phyloP scores from a whole-genome alignment of 1,140 invertebrate species.

The Trialeurodes vaporariorum region DNA sequence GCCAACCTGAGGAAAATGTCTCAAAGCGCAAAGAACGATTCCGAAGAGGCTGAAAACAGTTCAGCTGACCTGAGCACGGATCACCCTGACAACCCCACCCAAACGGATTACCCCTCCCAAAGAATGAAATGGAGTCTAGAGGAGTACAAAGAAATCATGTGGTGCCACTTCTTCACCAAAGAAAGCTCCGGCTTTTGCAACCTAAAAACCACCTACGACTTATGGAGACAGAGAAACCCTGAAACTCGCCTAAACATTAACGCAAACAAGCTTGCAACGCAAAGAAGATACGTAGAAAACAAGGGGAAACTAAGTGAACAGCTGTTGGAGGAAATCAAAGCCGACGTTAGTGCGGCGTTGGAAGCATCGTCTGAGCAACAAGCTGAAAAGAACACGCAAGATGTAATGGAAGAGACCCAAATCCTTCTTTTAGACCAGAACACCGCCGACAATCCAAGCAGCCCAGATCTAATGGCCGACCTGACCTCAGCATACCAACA shows the following conservation, averaged over 20 bases:
- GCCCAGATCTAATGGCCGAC: background rate
- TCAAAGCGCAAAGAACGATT: too few species aligned
- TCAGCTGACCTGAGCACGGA: too few species aligned
- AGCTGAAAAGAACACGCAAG: background rate
- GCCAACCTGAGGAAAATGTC: too few species aligned
- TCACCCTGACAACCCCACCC: too few species aligned
- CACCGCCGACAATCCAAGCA: background rate
- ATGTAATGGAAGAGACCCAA: too few species aligned
- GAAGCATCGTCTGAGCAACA: background rate
- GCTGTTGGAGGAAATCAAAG: constrained; percentile 2
- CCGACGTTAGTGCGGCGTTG: background rate
- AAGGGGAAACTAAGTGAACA: background rate
- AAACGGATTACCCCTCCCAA: background rate
- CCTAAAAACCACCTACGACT: background rate
- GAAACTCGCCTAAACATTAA: background rate
- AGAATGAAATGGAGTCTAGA: constrained; percentile 1
- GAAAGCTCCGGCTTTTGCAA: background rate
- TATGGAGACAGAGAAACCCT: constrained; percentile 7
- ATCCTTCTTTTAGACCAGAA: too few species aligned
- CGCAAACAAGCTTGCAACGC: constrained; percentile 6
- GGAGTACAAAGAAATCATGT: constrained; percentile 7
- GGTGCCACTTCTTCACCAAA: constrained; percentile 1
- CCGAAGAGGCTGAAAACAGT: too few species aligned
- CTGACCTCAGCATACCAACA: too few species aligned
- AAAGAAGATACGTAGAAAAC: constrained; percentile 2